phyloP scores from a whole-genome alignment of 1,140 invertebrate genomes.

The Phymorhynchus buccinoides region DNA sequence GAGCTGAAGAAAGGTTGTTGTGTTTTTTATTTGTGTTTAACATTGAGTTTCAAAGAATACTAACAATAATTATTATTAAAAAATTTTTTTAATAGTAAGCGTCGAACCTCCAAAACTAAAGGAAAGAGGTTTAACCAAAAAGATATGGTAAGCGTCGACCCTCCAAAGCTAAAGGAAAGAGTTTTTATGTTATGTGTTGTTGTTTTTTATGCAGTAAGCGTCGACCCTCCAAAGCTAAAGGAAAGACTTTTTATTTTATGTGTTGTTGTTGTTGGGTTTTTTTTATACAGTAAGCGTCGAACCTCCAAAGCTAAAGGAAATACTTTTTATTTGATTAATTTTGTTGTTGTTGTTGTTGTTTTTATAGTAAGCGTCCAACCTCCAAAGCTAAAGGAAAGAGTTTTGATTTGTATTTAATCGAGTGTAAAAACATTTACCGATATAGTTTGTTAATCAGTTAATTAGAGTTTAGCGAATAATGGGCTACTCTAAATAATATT shows the following conservation, averaged over 20 bases:
- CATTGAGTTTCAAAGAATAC: too few species aligned
- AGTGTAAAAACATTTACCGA: too few species aligned
- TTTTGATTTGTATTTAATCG: neutral
- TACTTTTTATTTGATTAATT: neutral
- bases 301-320: neutral
- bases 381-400: neutral
- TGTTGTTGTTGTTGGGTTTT: neutral
- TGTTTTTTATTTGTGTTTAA: too few species aligned
- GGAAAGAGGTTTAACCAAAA: neutral
- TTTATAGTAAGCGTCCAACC: neutral
- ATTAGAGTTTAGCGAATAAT: too few species aligned
- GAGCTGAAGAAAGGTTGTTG: neutral
- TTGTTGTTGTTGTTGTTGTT: neutral
- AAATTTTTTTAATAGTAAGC: too few species aligned
- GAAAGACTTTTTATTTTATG: neutral
- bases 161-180: neutral
- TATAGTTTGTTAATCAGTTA: too few species aligned
- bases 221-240: neutral
- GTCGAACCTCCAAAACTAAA: neutral
- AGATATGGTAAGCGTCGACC: neutral
- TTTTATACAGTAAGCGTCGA: neutral
- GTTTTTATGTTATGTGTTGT: neutral
- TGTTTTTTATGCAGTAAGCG: neutral
- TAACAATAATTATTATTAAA: too few species aligned
- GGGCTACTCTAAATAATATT: too few species aligned